Conservation (phyloP, 2,888 invertebrate species). For the Crioceris asparagi region DNA sequence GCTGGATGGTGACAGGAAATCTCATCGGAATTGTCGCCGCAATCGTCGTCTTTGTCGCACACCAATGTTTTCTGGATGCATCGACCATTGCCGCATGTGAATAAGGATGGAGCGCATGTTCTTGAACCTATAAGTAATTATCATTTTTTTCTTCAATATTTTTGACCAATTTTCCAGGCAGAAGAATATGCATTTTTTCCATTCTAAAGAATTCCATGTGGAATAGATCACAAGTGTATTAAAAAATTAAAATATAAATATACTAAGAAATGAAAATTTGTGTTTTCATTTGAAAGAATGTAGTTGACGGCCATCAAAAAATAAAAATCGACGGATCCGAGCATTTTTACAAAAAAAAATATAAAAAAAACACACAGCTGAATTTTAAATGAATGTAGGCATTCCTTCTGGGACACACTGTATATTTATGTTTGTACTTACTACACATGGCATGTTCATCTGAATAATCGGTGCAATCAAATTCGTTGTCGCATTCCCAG, state of each 20-base stretch:
- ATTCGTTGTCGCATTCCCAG: constrained; percentile 61
- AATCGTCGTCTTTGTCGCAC: constrained; percentile 50
- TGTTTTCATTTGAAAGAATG: no score
- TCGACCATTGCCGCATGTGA: constrained; percentile 41
- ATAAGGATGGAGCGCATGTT: constrained; percentile 34
- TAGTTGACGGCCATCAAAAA: no score
- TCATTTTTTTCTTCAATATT: no score
- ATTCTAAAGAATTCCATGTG: not conserved
- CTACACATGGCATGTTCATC: constrained; percentile 58
- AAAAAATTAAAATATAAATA: no score
- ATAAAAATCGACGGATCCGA: no score
- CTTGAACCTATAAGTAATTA: constrained; percentile 13
- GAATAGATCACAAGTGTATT: no score
- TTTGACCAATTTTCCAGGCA: not conserved
- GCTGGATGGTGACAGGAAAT: not conserved
- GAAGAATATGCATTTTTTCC: not conserved
- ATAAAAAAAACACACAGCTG: no score
- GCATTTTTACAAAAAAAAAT: no score
- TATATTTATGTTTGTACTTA: constrained; percentile 23
- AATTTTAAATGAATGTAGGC: no score
- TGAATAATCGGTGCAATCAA: constrained; percentile 64
- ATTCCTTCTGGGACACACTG: no score
- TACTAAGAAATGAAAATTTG: no score
- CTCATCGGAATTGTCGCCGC: constrained; percentile 49
- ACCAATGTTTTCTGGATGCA: constrained; percentile 45